Evolutionary conservation across 2,888 invertebrate genomes (phyloP).

Genomic region (Sarcophaga subvicina): DNA sequence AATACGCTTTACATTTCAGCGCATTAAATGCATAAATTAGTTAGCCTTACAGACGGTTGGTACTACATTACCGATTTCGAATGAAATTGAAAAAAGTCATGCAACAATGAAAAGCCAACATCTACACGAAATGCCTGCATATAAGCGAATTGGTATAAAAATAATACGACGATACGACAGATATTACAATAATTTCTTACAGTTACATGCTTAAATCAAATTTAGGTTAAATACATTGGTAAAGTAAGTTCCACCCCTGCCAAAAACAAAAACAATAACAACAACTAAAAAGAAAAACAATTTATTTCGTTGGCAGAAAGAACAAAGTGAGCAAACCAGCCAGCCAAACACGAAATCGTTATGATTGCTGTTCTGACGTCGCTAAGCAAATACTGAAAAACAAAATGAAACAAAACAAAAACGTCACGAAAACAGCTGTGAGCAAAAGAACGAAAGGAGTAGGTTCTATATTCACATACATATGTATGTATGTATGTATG

Average conservation of each 20-base stretch:
- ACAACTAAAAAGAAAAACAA: background rate
- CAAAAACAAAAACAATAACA: constrained; percentile 40
- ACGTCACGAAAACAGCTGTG: background rate
- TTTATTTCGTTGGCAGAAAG: constrained; percentile 4
- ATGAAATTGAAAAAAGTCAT: constrained; percentile 19
- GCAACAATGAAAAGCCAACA: constrained; percentile 30
- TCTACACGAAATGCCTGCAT: constrained; percentile 22
- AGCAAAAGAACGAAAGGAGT: background rate
- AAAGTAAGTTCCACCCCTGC: constrained; percentile 67
- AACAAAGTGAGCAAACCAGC: constrained; percentile 32
- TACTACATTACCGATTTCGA: background rate
- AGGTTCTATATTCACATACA: no score
- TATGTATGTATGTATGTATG: no score
- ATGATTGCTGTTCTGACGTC: background rate
- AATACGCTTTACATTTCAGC: background rate
- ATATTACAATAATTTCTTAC: constrained; percentile 41
- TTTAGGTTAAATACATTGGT: constrained; percentile 69
- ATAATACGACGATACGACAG: constrained; percentile 22
- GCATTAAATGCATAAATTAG: background rate
- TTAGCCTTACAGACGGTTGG: no score
- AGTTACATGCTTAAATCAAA: constrained; percentile 65
- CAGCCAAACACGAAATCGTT: background rate
- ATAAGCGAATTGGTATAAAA: background rate
- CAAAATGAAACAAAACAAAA: background rate
- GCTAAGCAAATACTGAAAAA: background rate